A percentile compares a stretch with the other conserved stretches of the same genome.
phyloP scores from a whole-genome alignment of 2,888 invertebrate genomes.

The Drosophila anomelani region DNA sequence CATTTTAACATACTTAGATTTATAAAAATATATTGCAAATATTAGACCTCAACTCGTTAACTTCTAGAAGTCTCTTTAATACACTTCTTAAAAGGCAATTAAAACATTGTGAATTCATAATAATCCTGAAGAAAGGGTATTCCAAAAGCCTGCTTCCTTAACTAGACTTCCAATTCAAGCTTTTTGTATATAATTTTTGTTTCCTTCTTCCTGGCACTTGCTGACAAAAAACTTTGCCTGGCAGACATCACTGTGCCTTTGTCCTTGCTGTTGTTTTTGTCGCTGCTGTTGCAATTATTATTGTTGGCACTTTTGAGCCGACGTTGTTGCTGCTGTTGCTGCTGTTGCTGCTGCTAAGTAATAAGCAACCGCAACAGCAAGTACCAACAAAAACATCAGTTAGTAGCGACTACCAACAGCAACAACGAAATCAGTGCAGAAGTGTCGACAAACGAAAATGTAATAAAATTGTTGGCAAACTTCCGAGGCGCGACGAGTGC shows the following conservation, averaged over 20 bases:
- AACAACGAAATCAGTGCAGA: constrained; percentile 49
- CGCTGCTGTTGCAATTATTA: constrained; percentile 68
- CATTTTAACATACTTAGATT: too few relatives aligned
- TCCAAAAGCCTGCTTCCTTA: too few relatives aligned
- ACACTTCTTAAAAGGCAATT: neutral
- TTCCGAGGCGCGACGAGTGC: constrained; percentile 48
- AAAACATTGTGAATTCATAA: too few relatives aligned
- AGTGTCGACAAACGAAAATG: constrained; percentile 75
- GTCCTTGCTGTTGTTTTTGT: constrained; percentile 32
- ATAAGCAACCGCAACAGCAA: constrained; percentile 65
- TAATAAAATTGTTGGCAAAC: constrained; percentile 77
- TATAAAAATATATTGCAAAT: too few relatives aligned
- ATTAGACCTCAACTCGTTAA: too few relatives aligned
- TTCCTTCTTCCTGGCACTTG: constrained; percentile 53
- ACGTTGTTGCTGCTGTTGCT: constrained; percentile 16
- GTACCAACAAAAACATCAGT: constrained; percentile 34
- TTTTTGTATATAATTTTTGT: constrained; percentile 2
- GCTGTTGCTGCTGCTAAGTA: constrained; percentile 44
- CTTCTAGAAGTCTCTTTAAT: too few relatives aligned
- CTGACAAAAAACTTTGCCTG: constrained; percentile 58
- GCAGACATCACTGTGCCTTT: constrained; percentile 44
- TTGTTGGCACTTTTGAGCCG: constrained; percentile 69
- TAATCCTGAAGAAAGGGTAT: neutral
- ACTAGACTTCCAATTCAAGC: neutral
- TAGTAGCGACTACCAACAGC: constrained; percentile 14